Evolutionary conservation across 2,888 invertebrate species (phyloP).

Genomic region (Drosophila crucigera): DNA sequence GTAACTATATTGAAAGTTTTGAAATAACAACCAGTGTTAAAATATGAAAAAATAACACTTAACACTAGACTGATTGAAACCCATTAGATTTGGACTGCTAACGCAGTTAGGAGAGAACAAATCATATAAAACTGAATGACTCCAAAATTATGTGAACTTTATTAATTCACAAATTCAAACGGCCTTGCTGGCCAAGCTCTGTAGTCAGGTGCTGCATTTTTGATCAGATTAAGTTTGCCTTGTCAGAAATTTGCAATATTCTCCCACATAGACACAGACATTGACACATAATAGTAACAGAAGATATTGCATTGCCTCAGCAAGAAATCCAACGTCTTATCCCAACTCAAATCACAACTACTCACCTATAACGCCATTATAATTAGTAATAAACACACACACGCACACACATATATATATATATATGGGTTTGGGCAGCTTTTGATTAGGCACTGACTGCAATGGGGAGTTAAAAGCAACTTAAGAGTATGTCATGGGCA

Average conservation of each 20-base stretch:
- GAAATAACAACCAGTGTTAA: slow-evolving; percentile 21
- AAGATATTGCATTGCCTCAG: neutral
- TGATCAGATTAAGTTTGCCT: neutral
- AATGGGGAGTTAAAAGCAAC: slow-evolving; percentile 17
- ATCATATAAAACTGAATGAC: neutral
- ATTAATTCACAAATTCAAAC: neutral
- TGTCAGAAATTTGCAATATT: neutral
- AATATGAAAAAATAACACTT: too few species aligned
- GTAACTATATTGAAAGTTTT: slow-evolving; percentile 18
- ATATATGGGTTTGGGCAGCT: neutral
- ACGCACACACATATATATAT: neutral
- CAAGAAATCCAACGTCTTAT: neutral
- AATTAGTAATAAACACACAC: slow-evolving; percentile 20
- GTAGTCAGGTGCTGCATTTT: neutral
- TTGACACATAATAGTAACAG: neutral
- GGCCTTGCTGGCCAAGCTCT: too few species aligned
- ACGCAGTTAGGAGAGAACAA: neutral
- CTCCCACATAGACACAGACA: neutral
- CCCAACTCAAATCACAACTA: neutral
- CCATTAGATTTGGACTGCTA: too few species aligned
- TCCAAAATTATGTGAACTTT: neutral
- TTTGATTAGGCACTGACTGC: slow-evolving; percentile 30
- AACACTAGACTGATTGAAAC: neutral
- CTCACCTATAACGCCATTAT: neutral
- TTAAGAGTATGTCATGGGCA: slow-evolving; percentile 33